Evolutionary conservation across 2,888 invertebrate genomes (phyloP), one percentile per base, ranked within the genome.

Genomic region (Netelia fuscicornis): DNA sequence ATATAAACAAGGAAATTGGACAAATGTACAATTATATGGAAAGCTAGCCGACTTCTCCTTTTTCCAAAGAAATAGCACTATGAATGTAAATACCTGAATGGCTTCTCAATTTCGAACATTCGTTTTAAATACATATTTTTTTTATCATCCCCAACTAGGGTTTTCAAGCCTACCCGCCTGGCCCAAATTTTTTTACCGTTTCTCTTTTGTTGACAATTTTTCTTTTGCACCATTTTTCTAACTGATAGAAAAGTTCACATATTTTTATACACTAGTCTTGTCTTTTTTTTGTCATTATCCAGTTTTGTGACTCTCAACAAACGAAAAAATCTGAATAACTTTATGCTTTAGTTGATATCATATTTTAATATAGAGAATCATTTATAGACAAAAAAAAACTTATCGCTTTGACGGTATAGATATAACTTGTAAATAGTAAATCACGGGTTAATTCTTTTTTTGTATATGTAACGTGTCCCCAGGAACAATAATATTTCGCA

Each of bases 1-100:
- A 48, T 13, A 13, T 2, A 48, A 48, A 48, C 48, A 48, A 48
- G 37, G 8, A 48, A 48, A 48, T 13, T 10, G 48, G 48, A 48
- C 48, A 11, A 48, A 1, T 48, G 48, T 48, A 48, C 48, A 48
- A 48, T 48, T 48, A 13, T 8, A 64, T 64, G 30, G 48, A 48
- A 48, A 48, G 48, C 10, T 48, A 48, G 10, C 13, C 11, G 13
- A 48, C 13, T 48, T 48, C 13, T 48, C 11, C 13, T 10, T 48
- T 48, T 48, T 48, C 75, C 75, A 75, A 75, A 75, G 75, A 75
- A 52, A 52, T 30, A 65, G 75, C 64, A 52, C 64, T 30, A 75
- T 20, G 23, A 60, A 72, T 72, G 72, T 72, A 72, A 44, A 72
- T 72, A 72, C 72, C 48, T 48, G 13, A 48, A 48, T 48, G 13